Conservation (phyloP, 2,888 invertebrate genomes). For the Osedax frankpressi region DNA sequence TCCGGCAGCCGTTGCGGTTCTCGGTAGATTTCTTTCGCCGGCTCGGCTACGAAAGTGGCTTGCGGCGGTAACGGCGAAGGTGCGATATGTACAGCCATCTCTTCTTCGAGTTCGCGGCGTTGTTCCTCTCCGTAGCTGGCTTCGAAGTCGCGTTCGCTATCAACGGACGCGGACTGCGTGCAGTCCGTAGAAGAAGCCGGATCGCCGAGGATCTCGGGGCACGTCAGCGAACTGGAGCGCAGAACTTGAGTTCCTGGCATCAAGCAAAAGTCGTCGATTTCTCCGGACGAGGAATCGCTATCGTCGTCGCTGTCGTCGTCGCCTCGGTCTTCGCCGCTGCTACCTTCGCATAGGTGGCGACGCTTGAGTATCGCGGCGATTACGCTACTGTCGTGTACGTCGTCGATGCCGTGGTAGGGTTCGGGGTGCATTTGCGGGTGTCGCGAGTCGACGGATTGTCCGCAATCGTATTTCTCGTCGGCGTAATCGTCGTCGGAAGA, state of each 20-base stretch:
- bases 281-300: not conserved
- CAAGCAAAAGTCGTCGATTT: not conserved
- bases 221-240: not conserved
- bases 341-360: slow-evolving; percentile 3
- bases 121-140: slow-evolving; percentile 28
- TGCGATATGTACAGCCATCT: slow-evolving; percentile 30
- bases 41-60: not conserved
- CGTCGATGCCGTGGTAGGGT: slow-evolving; percentile 38
- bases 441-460: not conserved
- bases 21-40: slow-evolving; percentile 3
- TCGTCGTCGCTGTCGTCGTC: not conserved
- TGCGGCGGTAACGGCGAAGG: slow-evolving; percentile 24
- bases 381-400: slow-evolving; percentile 36
- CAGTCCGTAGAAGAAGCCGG: slow-evolving; percentile 18
- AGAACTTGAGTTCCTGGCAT: not conserved
- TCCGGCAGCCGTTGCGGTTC: not conserved
- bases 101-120: slow-evolving; percentile 31
- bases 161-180: slow-evolving; percentile 35
- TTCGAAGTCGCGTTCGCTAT: slow-evolving; percentile 33
- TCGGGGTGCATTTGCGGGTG: slow-evolving; percentile 53
- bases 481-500: not conserved
- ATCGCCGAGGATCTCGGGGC: not conserved
- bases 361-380: slow-evolving; percentile 32
- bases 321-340: not conserved
- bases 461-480: not conserved